phyloP scores from a whole-genome alignment of 2,113 vertebrate genomes.

The Pipa parva region DNA sequence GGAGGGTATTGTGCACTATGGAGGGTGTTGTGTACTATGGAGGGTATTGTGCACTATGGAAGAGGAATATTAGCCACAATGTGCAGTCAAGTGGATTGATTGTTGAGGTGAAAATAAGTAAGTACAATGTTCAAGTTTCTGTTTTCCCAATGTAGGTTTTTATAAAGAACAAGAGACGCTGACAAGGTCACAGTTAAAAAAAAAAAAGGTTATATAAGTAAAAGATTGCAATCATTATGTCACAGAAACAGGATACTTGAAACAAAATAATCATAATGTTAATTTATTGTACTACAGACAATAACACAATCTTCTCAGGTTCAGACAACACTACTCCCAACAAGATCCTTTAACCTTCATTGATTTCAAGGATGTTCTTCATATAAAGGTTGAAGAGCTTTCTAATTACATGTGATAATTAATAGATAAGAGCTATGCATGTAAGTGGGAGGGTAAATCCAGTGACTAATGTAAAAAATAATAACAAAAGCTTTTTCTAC shows the following conservation, averaged over 20 bases:
- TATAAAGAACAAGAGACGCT: not conserved
- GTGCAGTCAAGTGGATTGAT: too few species aligned
- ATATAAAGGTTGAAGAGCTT: constrained; percentile 59
- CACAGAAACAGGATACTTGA: not conserved
- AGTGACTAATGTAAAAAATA: not conserved
- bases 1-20: too few species aligned
- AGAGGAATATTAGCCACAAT: too few species aligned
- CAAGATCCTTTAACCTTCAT: constrained; percentile 59
- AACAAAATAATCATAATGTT: not conserved
- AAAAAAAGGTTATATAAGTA: too few species aligned
- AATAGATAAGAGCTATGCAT: not conserved
- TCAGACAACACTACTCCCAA: not conserved
- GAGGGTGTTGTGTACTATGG: too few species aligned
- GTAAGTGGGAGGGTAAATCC: not conserved
- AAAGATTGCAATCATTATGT: not conserved
- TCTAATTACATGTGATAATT: constrained; percentile 57
- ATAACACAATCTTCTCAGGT: not conserved
- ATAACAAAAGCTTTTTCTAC: not conserved
- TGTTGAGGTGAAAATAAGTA: too few species aligned
- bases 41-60: too few species aligned
- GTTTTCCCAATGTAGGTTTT: too few species aligned
- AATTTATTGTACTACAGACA: not conserved
- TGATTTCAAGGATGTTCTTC: constrained; percentile 73
- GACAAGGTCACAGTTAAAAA: not conserved
- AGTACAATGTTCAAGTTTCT: too few species aligned